Conservation (phyloP, 2,888 invertebrate genomes). For the Eremobia ochroleuca region DNA sequence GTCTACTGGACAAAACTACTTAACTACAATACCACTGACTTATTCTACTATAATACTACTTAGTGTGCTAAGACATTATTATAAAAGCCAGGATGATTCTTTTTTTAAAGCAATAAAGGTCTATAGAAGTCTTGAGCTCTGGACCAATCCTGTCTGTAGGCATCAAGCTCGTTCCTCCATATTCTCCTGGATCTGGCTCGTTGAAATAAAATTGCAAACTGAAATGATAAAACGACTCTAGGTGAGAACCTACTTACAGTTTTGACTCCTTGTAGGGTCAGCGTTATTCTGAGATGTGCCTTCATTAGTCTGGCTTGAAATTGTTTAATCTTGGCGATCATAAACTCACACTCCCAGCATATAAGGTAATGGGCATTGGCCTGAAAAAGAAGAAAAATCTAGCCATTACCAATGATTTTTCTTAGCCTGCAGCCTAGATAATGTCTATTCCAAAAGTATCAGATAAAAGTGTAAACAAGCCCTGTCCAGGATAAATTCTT, state of each 20-base stretch:
- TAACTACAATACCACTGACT: too few species aligned
- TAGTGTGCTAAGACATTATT: too few species aligned
- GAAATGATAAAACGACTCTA: not conserved
- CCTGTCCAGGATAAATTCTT: not conserved
- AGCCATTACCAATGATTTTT: not conserved
- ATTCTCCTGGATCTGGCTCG: not conserved
- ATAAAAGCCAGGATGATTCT: too few species aligned
- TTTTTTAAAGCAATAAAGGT: too few species aligned
- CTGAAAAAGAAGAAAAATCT: slow-evolving; percentile 1
- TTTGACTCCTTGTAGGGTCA: slow-evolving; percentile 16
- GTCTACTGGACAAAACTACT: too few species aligned
- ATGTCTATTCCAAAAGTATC: not conserved
- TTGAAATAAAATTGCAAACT: not conserved
- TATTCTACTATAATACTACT: too few species aligned
- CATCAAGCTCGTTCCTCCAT: not conserved
- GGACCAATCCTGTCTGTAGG: not conserved
- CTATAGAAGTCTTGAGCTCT: not conserved
- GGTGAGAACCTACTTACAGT: slow-evolving; percentile 21
- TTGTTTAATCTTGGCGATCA: not conserved
- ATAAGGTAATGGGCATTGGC: not conserved
- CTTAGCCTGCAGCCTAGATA: not conserved
- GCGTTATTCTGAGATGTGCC: slow-evolving; percentile 1
- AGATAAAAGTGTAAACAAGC: slow-evolving; percentile 2
- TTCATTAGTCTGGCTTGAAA: slow-evolving; percentile 27
- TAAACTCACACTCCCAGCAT: slow-evolving; percentile 37